These are phyloP conservation scores for Sicus ferrugineus DNA, from an alignment of 2,888 invertebrate genomes.

Conservation along the genomic window DNA sequence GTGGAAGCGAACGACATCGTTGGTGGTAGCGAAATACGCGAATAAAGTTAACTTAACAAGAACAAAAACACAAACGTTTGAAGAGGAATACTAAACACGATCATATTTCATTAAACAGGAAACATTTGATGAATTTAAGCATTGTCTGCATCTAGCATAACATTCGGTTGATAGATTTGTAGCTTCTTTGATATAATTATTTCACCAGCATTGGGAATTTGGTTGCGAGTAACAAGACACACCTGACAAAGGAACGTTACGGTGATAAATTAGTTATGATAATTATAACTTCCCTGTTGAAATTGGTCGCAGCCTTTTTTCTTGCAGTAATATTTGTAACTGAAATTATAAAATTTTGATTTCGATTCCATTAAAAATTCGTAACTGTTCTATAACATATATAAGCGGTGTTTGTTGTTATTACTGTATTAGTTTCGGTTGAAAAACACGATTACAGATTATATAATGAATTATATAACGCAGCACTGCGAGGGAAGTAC, in stretches of 20 bases:
- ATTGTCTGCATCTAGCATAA: too few relatives aligned
- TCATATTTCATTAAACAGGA: not conserved
- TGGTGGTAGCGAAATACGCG: not conserved
- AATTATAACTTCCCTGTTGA: too few relatives aligned
- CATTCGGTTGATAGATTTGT: too few relatives aligned
- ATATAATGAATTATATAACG: too few relatives aligned
- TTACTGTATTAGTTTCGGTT: not conserved
- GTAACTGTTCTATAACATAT: not conserved
- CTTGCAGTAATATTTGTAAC: conserved; percentile 21
- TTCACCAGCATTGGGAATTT: too few relatives aligned
- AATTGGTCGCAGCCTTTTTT: too few relatives aligned
- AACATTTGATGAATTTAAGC: too few relatives aligned
- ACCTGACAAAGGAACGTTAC: not conserved
- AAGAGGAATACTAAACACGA: too few relatives aligned
- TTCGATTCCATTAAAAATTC: conserved; percentile 29
- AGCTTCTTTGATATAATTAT: too few relatives aligned
- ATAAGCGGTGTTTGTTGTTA: conserved; percentile 6
- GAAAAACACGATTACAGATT: too few relatives aligned
- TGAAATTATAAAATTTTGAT: conserved; percentile 13
- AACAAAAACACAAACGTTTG: conserved; percentile 9
- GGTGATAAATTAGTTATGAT: too few relatives aligned
- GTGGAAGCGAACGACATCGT: not conserved
- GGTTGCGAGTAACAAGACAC: conserved; percentile 8
- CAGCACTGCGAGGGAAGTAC: too few relatives aligned
- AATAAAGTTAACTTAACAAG: conserved; percentile 6